phyloP scores from a whole-genome alignment of 2,888 invertebrate genomes.

The Anthophora plumipes region DNA sequence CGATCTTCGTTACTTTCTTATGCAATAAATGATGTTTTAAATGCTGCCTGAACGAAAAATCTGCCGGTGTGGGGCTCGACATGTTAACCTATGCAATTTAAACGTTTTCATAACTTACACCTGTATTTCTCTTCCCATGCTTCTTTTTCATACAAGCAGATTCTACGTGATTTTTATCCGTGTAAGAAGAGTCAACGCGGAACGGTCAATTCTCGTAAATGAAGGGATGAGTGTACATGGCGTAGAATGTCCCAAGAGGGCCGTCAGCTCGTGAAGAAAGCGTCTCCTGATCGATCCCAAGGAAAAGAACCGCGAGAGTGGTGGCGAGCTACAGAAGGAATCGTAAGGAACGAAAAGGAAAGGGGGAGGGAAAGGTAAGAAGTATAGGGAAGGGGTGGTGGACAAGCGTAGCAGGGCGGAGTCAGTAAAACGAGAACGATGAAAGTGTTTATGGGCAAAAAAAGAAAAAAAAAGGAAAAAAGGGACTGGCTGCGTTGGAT shows the following conservation, averaged over 20 bases:
- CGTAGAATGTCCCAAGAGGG: neutral
- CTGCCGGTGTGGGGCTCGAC: too few relatives aligned
- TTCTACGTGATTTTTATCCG: too few relatives aligned
- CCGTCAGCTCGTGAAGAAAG: neutral
- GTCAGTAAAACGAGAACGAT: constrained; percentile 55
- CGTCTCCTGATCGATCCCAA: constrained; percentile 24
- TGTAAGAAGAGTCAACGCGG: too few relatives aligned
- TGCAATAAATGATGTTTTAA: too few relatives aligned
- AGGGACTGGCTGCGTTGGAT: constrained; percentile 68
- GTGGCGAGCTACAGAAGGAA: neutral
- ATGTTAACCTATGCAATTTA: too few relatives aligned
- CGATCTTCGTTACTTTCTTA: too few relatives aligned
- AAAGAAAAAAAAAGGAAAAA: constrained; percentile 14
- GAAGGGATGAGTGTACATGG: too few relatives aligned
- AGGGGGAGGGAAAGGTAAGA: constrained; percentile 5
- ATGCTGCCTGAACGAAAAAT: too few relatives aligned
- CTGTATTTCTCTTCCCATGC: too few relatives aligned
- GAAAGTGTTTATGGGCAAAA: constrained; percentile 68
- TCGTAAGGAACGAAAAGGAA: constrained; percentile 1
- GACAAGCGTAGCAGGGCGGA: constrained; percentile 35
- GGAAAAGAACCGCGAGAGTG: constrained; percentile 35
- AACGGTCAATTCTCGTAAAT: too few relatives aligned
- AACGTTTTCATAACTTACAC: too few relatives aligned
- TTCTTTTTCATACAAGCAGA: too few relatives aligned
- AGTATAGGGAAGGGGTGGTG: neutral